These are phyloP conservation scores for Agrochola lota DNA, from an alignment of 2,888 invertebrate genomes.

Conservation along the genomic window DNA sequence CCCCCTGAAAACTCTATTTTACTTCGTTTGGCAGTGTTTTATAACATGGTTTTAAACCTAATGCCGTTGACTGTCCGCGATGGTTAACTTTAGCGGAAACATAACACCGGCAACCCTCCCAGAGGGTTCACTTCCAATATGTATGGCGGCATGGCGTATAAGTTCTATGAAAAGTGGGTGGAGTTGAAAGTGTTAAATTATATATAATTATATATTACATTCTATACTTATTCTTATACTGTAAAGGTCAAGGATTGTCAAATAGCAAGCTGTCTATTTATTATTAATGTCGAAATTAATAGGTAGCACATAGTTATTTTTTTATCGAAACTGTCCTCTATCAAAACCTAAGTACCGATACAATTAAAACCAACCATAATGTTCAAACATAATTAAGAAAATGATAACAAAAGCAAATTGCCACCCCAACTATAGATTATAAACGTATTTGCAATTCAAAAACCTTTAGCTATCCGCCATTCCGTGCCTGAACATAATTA, in stretches of 20 bases:
- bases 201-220: too few relatives aligned
- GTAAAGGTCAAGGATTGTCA: background rate
- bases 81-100: too few relatives aligned
- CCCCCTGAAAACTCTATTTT: too few relatives aligned
- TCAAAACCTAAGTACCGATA: background rate
- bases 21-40: too few relatives aligned
- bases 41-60: too few relatives aligned
- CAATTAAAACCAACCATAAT: constrained; percentile 7
- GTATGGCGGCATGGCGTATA: too few relatives aligned
- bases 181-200: too few relatives aligned
- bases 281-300: background rate
- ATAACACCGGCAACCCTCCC: too few relatives aligned
- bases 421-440: constrained; percentile 53
- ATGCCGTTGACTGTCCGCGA: too few relatives aligned
- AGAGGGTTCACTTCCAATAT: too few relatives aligned
- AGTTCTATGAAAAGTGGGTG: too few relatives aligned
- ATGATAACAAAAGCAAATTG: constrained; percentile 48
- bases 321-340: background rate
- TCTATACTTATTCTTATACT: too few relatives aligned
- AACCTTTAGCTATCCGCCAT: constrained; percentile 65
- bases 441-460: constrained; percentile 66
- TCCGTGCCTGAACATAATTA: constrained; percentile 79
- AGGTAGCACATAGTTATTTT: background rate
- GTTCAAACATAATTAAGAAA: constrained; percentile 46
- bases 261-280: background rate